Conservation (phyloP, 2,888 invertebrate genomes). For the Pristionchus fissidentatus region DNA sequence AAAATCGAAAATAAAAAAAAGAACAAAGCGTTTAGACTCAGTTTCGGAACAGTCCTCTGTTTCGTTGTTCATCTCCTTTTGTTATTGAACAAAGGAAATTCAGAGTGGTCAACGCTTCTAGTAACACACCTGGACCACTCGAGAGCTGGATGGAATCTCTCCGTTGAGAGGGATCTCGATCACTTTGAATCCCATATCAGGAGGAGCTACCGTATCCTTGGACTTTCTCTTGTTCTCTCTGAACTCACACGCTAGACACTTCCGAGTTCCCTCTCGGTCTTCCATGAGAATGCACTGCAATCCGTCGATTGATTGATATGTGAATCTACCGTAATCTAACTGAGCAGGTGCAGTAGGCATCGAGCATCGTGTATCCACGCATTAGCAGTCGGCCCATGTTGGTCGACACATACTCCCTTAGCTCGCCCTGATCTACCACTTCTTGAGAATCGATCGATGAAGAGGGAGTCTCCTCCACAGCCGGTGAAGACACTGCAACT, state of each 20-base stretch:
- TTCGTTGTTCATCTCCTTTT: no score
- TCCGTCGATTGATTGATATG: not conserved
- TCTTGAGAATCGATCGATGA: not conserved
- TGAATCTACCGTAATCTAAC: not conserved
- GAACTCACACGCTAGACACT: conserved; percentile 42
- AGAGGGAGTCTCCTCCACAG: not conserved
- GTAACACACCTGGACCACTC: not conserved
- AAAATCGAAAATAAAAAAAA: no score
- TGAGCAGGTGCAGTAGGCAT: conserved; percentile 31
- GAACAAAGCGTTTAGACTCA: no score
- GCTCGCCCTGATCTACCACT: conserved; percentile 7
- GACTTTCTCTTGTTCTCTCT: not conserved
- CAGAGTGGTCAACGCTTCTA: not conserved
- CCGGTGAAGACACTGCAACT: not conserved
- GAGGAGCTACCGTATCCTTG: conserved; percentile 6
- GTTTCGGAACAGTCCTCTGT: no score
- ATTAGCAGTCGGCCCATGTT: conserved; percentile 27
- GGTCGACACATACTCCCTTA: conserved; percentile 30
- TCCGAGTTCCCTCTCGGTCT: conserved; percentile 39
- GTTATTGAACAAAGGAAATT: no score
- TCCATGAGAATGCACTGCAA: conserved; percentile 46
- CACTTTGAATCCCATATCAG: not conserved
- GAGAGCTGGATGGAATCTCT: conserved; percentile 22
- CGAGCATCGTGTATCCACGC: conserved; percentile 44
- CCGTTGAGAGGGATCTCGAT: conserved; percentile 34